Evolutionary conservation across 2,888 invertebrate genomes (phyloP).

Genomic region (Endotricha flammealis): DNA sequence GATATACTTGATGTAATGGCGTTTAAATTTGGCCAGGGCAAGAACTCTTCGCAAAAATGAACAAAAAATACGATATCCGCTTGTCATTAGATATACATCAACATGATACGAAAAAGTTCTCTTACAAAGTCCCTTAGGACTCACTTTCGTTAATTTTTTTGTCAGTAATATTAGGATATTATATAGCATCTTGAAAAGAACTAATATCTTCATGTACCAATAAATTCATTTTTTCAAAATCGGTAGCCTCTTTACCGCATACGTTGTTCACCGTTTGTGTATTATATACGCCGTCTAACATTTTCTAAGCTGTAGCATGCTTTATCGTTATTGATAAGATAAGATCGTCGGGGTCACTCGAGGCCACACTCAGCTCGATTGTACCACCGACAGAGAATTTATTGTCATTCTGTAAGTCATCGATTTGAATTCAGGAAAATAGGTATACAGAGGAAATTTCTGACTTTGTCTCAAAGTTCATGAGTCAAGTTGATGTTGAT

Average conservation of each 20-base stretch:
- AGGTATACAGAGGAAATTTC: background rate
- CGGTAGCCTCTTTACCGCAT: background rate
- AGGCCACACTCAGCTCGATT: slow-evolving; percentile 17
- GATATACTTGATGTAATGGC: no score
- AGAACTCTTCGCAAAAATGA: no score
- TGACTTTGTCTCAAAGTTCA: background rate
- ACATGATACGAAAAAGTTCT: no score
- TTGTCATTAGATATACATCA: no score
- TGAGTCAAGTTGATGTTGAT: background rate
- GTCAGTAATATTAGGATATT: no score
- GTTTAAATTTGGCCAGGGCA: no score
- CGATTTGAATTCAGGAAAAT: slow-evolving; percentile 3
- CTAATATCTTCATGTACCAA: no score
- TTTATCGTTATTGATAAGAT: slow-evolving; percentile 47
- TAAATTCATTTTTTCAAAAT: no score
- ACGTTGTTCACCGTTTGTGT: slow-evolving; percentile 1
- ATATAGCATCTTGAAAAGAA: no score
- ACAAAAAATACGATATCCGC: no score
- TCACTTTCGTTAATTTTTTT: no score
- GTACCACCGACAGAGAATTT: slow-evolving; percentile 11
- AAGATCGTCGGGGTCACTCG: slow-evolving; percentile 37
- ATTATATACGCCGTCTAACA: slow-evolving; percentile 17
- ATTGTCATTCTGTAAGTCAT: slow-evolving; percentile 4
- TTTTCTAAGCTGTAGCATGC: slow-evolving; percentile 26
- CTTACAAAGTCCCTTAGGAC: no score